Percentiles rank a stretch among this genome's conserved stretches.
Conservation (phyloP, 2,797 vertebrate species). For the Coccyzus lansbergi region DNA sequence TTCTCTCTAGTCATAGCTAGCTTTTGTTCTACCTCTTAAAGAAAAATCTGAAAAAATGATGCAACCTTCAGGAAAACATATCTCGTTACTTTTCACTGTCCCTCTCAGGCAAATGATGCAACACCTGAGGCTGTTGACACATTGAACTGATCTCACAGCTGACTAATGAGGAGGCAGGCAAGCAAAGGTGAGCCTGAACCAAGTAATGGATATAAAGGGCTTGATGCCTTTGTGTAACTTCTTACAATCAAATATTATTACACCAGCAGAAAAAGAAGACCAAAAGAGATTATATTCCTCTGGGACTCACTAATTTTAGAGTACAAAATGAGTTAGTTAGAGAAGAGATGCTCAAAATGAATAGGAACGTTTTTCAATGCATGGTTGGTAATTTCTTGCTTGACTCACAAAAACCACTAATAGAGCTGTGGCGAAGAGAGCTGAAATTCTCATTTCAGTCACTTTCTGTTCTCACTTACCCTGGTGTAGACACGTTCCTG, state of each 20-base stretch:
- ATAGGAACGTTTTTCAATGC: not conserved
- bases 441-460: not conserved
- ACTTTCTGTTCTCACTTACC: not conserved
- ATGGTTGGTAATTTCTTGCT: not conserved
- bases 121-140: not conserved
- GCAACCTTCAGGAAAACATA: not conserved
- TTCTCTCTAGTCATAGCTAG: not conserved
- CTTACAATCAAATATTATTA: not conserved
- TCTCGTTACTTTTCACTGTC: not conserved
- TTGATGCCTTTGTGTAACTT: not conserved
- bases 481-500: not conserved
- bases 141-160: not conserved
- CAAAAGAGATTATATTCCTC: not conserved
- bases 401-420: conserved; percentile 15
- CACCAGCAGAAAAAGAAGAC: not conserved
- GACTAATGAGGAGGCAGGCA: not conserved
- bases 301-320: conserved; percentile 28
- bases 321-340: not conserved
- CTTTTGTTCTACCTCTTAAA: not conserved
- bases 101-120: not conserved
- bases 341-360: not conserved
- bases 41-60: not conserved
- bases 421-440: not conserved
- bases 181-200: not conserved
- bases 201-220: rapidly evolving